Base-by-base conservation (phyloP, 2,797 vertebrate genomes). In the Falco cherrug region DNA sequence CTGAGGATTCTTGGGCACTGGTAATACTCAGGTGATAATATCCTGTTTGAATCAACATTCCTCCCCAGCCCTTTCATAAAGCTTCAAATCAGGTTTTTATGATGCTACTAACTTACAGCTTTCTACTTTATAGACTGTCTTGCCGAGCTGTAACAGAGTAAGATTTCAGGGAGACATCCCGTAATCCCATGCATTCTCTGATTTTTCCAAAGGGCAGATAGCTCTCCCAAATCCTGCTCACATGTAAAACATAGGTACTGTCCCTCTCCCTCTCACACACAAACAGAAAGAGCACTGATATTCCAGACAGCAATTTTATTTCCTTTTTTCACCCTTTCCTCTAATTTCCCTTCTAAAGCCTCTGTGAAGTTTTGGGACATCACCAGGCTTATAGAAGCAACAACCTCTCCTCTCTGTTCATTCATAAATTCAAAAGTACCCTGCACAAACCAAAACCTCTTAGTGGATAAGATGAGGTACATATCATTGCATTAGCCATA, bases 401-500 rank as follows among this genome's bases (percentile, higher is more conserved):
- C 45, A 18, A 2, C 22, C 57, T 85, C 17, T n/a, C 29, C 6
- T 73, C 31, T 81, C 76, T 74, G 31, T 85, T 95, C 92, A 95
- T 97, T 97, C 95, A 95, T 82, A 96, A 91, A 94, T 69, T 87
- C 94, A 71, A 43, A 83, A 84, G 68, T 33, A 79, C 15, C 14
- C 85, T 80, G 92, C 63, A 87, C 63, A 90, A 89, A 76, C 39
- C 73, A 94, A 89, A 96, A 84, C 53, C 68, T 90, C 93, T 93
- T 51, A 80, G 74, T 54, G 65, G 29, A 60, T 95, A 90, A 91
- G 84, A 85, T 65, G 87, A 89, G 94, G 68, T 71, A 82, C 69
- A 65, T 96, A 86, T 97, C 93, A 97, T 97, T 97, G 87, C 95
- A 95, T 97, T 98, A 97, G 82, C 91, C 82, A 84, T 94, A 95